phyloP scores from a whole-genome alignment of 2,888 invertebrate species.

The Epiblema foenella region DNA sequence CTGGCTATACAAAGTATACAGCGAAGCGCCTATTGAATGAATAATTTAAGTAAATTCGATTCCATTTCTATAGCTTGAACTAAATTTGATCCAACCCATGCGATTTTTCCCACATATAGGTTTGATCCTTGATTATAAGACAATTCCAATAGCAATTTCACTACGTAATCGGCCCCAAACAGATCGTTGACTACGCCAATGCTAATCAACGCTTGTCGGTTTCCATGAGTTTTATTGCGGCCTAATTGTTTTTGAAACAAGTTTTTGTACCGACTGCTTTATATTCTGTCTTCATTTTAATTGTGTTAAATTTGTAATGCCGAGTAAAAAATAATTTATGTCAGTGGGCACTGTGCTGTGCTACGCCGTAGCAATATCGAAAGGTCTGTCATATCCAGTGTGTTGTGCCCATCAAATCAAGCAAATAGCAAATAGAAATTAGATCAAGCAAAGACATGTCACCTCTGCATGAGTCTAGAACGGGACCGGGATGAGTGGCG shows the following conservation, averaged over 20 bases:
- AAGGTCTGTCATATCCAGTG: background rate
- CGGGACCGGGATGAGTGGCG: too few relatives aligned
- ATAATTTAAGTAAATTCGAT: too few relatives aligned
- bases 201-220: constrained; percentile 73
- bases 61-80: too few relatives aligned
- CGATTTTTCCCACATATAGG: too few relatives aligned
- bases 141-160: constrained; percentile 14
- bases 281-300: constrained; percentile 46
- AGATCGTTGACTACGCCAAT: constrained; percentile 52
- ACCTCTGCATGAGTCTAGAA: too few relatives aligned
- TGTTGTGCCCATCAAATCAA: too few relatives aligned
- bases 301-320: constrained; percentile 3
- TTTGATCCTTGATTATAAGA: background rate
- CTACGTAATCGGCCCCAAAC: constrained; percentile 42
- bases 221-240: constrained; percentile 66
- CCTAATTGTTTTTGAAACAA: constrained; percentile 78
- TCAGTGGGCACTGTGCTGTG: background rate
- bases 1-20: too few relatives aligned
- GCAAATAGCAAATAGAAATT: too few relatives aligned
- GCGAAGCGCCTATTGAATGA: too few relatives aligned
- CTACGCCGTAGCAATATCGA: background rate
- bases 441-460: too few relatives aligned
- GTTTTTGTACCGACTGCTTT: constrained; percentile 59
- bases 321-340: background rate
- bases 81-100: too few relatives aligned